Base-by-base conservation (phyloP, 2,113 vertebrate species). In the Pelecanus crispus region DNA sequence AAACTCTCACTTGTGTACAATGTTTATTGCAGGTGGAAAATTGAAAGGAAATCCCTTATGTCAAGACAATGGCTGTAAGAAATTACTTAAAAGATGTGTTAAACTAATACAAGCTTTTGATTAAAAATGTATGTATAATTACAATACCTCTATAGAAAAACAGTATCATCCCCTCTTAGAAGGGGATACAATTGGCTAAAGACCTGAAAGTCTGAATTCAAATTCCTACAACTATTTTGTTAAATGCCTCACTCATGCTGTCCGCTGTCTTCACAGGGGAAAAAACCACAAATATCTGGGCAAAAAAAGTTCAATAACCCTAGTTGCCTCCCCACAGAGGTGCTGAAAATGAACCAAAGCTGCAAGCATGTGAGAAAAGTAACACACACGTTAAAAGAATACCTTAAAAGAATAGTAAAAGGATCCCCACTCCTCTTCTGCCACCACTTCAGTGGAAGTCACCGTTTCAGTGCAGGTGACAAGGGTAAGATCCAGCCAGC, bases 351-450 rank as follows among this genome's bases (percentile, higher is more conserved):
- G 20, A 49, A 58, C 29, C 36, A 53, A 53, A 82, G 70, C 92
- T 80, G 38, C 47, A 71, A 90, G 20, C 47, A 70, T 6, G 42
- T 66, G 50, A 91, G 83, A 84, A 86, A 87, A 86, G 74, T 63
- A 84, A 88, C 4, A 18, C 38, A 81, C 1, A 1, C 67, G 61
- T 97, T 88, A 86, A 92, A 88, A n/a, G 34, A 82, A 59, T 97
- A 98, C 98, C 98, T 98, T 98, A 90, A 98, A 98, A 65, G 98
- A 98, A 42, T 97, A 97, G 87, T 98, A 98, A 95, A 98, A 97
- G 68, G 98, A 98, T 91, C 96, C 92, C 98, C 97, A 97, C 15
- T 98, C 95, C 88, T 98, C 97, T 88, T 94, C 96, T 26, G 93
- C 88, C 66, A 77, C 91, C 78, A 68, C 93, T 89, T 97, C 97